Conservation (phyloP, 1,140 invertebrate species). For the Hylaeus volcanicus region DNA sequence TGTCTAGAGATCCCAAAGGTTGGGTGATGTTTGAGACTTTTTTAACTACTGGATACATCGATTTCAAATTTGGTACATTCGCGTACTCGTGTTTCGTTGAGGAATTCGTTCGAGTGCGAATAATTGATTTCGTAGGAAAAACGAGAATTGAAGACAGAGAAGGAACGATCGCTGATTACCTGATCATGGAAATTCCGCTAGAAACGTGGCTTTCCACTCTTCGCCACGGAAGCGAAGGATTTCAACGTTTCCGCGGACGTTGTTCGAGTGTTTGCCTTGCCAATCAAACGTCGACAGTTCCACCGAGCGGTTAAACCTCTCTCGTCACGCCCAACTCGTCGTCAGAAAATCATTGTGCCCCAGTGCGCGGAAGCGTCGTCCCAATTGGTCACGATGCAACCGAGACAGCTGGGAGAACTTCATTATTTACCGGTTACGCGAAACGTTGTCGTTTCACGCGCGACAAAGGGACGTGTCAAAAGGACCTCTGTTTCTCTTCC, state of each 20-base stretch:
- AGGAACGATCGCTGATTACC: too few relatives aligned
- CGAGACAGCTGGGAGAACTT: constrained; percentile 14
- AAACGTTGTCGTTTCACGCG: too few relatives aligned
- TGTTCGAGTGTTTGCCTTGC: constrained; percentile 43
- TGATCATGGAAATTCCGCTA: not conserved
- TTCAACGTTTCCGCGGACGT: not conserved
- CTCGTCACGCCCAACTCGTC: constrained; percentile 29
- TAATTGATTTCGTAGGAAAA: too few relatives aligned
- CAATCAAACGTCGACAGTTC: constrained; percentile 51
- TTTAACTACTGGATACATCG: too few relatives aligned
- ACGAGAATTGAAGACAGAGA: too few relatives aligned
- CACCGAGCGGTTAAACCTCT: constrained; percentile 22
- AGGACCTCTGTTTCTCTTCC: too few relatives aligned
- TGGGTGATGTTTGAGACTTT: too few relatives aligned
- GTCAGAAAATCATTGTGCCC: constrained; percentile 5
- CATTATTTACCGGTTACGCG: constrained; percentile 4
- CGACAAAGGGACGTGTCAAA: too few relatives aligned
- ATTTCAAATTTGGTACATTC: too few relatives aligned
- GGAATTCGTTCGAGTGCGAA: too few relatives aligned
- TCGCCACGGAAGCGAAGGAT: not conserved
- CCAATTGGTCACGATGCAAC: constrained; percentile 17
- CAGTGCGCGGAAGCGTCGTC: not conserved
- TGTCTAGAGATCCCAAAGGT: too few relatives aligned
- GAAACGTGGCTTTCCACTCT: not conserved
- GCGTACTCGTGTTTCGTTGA: too few relatives aligned